These are phyloP conservation scores for Adineta ricciae DNA, from an alignment of 2,888 invertebrate genomes.

Conservation along the genomic window DNA sequence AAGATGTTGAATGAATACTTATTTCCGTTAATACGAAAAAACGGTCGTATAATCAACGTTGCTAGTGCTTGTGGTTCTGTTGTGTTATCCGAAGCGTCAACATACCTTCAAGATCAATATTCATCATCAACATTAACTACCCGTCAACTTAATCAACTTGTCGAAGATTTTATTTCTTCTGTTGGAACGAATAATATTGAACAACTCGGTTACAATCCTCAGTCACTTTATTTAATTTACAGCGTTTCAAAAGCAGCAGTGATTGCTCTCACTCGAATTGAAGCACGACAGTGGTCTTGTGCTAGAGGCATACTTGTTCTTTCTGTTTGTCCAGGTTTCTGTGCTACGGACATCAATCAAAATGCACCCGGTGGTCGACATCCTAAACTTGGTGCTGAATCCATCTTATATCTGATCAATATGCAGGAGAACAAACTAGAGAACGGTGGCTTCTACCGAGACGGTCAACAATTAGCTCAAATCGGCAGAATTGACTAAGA, in stretches of 20 bases:
- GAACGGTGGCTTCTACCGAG: too few species aligned
- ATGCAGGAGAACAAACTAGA: too few species aligned
- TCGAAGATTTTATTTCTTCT: neutral
- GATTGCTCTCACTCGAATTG: neutral
- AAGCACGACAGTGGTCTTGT: neutral
- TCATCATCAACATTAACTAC: neutral
- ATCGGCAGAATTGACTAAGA: too few species aligned
- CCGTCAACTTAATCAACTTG: neutral
- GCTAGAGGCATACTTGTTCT: neutral
- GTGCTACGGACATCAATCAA: neutral
- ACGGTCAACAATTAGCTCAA: too few species aligned
- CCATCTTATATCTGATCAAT: too few species aligned
- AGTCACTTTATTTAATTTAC: neutral
- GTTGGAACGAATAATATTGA: neutral
- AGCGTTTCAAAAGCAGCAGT: neutral
- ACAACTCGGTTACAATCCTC: neutral
- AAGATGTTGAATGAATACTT: neutral
- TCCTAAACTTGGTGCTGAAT: neutral
- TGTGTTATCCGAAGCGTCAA: neutral
- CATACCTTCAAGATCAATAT: neutral
- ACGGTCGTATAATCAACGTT: neutral
- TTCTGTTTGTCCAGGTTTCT: neutral
- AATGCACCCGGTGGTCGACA: neutral
- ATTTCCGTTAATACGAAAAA: neutral
- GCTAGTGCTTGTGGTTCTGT: neutral